phyloP scores from a whole-genome alignment of 2,888 invertebrate species.

The Apamea anceps region DNA sequence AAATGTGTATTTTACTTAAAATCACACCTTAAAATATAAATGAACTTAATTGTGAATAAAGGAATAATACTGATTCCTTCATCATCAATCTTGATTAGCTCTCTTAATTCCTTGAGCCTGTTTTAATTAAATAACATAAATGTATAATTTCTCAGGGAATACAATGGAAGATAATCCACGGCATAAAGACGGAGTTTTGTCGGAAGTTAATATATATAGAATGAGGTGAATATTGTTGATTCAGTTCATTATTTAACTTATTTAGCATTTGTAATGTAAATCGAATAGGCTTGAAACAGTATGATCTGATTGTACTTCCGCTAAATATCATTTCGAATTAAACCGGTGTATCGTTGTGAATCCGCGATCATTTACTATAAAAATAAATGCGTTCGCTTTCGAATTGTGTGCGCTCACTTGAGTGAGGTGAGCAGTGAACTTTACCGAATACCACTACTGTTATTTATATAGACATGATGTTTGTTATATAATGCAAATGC shows the following conservation, averaged over 20 bases:
- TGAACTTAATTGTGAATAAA: constrained; percentile 20
- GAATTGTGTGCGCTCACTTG: background rate
- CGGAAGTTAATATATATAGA: constrained; percentile 28
- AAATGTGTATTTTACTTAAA: background rate
- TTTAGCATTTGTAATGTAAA: background rate
- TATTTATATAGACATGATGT: background rate
- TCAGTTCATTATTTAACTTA: background rate
- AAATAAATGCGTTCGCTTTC: background rate
- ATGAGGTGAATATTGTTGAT: background rate
- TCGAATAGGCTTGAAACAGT: background rate
- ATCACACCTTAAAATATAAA: background rate
- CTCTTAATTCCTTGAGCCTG: constrained; percentile 25
- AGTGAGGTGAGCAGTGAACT: background rate
- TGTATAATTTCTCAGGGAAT: constrained; percentile 42
- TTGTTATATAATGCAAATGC: background rate
- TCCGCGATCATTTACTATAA: background rate
- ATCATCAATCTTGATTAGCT: constrained; percentile 30
- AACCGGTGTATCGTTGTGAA: background rate
- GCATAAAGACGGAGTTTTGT: background rate
- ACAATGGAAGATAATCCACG: constrained; percentile 40
- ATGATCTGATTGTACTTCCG: background rate
- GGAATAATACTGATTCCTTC: constrained; percentile 2
- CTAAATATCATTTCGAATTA: background rate
- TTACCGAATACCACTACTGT: background rate
- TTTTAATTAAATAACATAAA: constrained; percentile 57